Percentiles rank a stretch among this genome's conserved stretches.
Conservation (phyloP, 2,888 invertebrate species). For the Tiphia femorata region DNA sequence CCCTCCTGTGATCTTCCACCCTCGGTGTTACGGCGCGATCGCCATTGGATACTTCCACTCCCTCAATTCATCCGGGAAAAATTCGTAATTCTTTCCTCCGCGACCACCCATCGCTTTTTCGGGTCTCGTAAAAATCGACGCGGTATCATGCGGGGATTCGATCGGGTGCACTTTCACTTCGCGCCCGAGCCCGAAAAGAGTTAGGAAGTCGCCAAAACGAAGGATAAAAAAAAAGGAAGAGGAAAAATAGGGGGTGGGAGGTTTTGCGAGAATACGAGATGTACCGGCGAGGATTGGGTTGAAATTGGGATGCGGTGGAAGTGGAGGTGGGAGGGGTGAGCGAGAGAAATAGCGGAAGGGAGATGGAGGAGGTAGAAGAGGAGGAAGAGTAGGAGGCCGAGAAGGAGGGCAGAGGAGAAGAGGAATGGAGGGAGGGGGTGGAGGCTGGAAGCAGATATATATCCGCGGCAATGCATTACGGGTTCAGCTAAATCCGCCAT, state of each 20-base stretch:
- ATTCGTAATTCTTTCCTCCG: no score
- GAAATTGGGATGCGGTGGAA: slow-evolving; percentile 51
- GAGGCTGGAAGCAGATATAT: slow-evolving; percentile 66
- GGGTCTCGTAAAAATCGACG: no score
- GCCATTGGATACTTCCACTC: no score
- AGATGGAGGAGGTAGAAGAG: slow-evolving; percentile 1
- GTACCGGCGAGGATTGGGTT: slow-evolving; percentile 45
- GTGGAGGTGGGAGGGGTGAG: no score
- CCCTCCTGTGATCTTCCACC: no score
- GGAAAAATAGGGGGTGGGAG: no score
- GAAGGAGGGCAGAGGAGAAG: slow-evolving; percentile 30
- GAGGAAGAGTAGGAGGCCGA: slow-evolving; percentile 8
- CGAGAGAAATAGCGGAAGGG: slow-evolving; percentile 26
- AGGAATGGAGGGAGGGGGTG: slow-evolving; percentile 30
- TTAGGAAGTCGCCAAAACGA: slow-evolving; percentile 61
- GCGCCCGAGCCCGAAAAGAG: slow-evolving; percentile 43
- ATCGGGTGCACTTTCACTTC: slow-evolving; percentile 31
- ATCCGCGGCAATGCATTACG: slow-evolving; percentile 69
- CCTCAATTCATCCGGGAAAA: no score
- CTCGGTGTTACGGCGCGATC: no score
- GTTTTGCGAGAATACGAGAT: slow-evolving; percentile 54
- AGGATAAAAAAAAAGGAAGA: no score
- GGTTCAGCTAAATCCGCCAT: slow-evolving; percentile 70
- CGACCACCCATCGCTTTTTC: no score
- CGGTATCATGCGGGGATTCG: no score